phyloP scores from a whole-genome alignment of 2,797 vertebrate genomes.

The Aplochiton taeniatus region DNA sequence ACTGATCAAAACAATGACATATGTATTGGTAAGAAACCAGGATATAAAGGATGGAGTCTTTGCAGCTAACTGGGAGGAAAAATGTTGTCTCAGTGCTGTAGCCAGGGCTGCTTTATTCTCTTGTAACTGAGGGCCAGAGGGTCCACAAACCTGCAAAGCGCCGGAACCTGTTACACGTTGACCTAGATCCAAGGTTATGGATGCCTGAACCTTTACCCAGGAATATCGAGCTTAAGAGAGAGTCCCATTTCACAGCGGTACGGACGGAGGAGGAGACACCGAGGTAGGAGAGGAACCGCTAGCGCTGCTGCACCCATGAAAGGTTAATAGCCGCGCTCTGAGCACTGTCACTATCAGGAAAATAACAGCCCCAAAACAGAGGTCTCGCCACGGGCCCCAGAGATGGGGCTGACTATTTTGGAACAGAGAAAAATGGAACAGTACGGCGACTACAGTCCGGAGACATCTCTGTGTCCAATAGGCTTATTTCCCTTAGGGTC shows the following conservation, averaged over 20 bases:
- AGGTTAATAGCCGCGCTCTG: conserved; percentile 54
- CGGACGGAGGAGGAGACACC: conserved; percentile 21
- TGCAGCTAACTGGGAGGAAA: conserved; percentile 52
- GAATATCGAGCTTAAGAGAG: not conserved
- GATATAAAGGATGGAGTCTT: conserved; percentile 24
- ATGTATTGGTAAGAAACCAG: conserved; percentile 1
- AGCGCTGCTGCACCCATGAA: conserved; percentile 48
- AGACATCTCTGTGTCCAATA: conserved; percentile 71
- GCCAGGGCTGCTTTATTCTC: conserved; percentile 70
- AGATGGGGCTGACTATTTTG: conserved; percentile 45
- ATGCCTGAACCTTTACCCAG: conserved; percentile 27
- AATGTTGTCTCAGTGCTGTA: conserved; percentile 70
- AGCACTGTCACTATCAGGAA: conserved; percentile 46
- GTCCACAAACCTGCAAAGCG: conserved; percentile 73
- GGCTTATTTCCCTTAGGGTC: conserved; percentile 76
- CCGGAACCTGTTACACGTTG: conserved; percentile 29
- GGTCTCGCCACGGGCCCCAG: not conserved
- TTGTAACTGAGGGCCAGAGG: conserved; percentile 61
- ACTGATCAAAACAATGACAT: conserved; percentile 10
- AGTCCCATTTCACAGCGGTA: no score
- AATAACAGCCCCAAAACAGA: conserved; percentile 28
- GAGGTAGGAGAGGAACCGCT: conserved; percentile 16
- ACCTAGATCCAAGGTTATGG: conserved; percentile 31
- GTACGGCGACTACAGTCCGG: conserved; percentile 58
- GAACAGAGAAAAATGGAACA: conserved; percentile 64